Evolutionary conservation across 2,113 vertebrate genomes (phyloP).

Genomic region (Reinhardtius hippoglossoides): DNA sequence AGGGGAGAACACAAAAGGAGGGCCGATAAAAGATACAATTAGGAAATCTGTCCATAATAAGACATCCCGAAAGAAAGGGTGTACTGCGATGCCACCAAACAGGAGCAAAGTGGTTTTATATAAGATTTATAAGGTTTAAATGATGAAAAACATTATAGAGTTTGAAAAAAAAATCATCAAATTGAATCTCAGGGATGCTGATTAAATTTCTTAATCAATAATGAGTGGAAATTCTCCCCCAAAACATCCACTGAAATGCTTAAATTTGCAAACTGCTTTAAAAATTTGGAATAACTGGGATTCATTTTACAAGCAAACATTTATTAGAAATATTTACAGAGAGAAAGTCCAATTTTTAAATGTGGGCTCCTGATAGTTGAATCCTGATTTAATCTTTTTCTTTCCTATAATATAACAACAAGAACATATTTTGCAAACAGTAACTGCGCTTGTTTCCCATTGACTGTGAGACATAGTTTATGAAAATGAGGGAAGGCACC

Average conservation of each 20-base stretch:
- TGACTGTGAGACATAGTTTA: conserved; percentile 14
- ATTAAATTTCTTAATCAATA: conserved; percentile 50
- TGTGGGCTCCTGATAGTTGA: background rate
- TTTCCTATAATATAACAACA: conserved; percentile 12
- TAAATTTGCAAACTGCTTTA: conserved; percentile 1
- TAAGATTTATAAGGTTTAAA: background rate
- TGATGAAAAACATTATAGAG: conserved; percentile 4
- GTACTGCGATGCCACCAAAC: conserved; percentile 35
- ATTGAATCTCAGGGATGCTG: conserved; percentile 48
- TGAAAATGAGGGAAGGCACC: conserved; percentile 39
- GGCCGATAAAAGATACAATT: conserved; percentile 90
- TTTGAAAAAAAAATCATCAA: background rate
- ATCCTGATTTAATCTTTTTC: conserved; percentile 1
- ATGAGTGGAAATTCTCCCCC: conserved; percentile 14
- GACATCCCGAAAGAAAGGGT: conserved; percentile 13
- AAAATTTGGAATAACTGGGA: background rate
- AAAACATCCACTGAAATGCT: background rate
- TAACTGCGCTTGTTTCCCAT: conserved; percentile 21
- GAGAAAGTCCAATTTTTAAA: background rate
- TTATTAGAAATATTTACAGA: background rate
- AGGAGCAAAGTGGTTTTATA: conserved; percentile 4
- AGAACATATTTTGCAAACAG: background rate
- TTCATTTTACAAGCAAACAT: conserved; percentile 12
- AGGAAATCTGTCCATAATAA: conserved; percentile 87
- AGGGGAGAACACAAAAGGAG: conserved; percentile 93